Evolutionary conservation across 2,797 vertebrate species (phyloP), one percentile per base, ranked within the genome.

Genomic region (Pangasius sanitwongsei): DNA sequence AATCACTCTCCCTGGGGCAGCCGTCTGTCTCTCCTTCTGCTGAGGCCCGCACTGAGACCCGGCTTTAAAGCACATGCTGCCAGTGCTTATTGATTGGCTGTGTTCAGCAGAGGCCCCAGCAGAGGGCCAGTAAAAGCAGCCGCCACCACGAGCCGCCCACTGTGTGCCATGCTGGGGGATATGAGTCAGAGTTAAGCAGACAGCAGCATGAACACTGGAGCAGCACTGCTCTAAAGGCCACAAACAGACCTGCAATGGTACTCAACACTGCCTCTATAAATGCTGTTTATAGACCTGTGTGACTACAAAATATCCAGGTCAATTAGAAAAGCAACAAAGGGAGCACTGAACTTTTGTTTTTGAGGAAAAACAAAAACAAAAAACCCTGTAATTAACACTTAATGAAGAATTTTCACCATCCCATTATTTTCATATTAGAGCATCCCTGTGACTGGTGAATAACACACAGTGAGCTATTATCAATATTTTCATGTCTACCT

Each of bases 21-120:
- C 86, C n/a, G 84, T 85, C 86, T 90, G 89, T 88, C 86, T 88
- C 89, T 86, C 89, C 86, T 87, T 85, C 88, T 89, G 85, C 85
- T 31, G 70, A 61, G 18, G 34, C 85, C 69, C 69, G 53, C 81
- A 85, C 48, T 4, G 34, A 67, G 61, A 72, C 57, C 77, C n/a
- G 55, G n/a, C 69, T 61, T 86, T 89, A 72, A 85, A 89, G 37
- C n/a, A 50, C 74, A 65, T 1, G 7, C 37, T 75, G 83, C 78
- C 78, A 65, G 57, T 9, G 34, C 3, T 83, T 89, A 89, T 87
- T 85, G 89, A 90, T 91, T 87, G 41, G 50, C 48, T 85, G 65
- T 86, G 70, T 72, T 88, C 72, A 88, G n/a, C 48, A 59, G 59
- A 83, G 65, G 63, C 61, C 44, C 65, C 83, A 88, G 82, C 15